Conservation (phyloP, 2,888 invertebrate genomes). For the Drosophila paranaensis region DNA sequence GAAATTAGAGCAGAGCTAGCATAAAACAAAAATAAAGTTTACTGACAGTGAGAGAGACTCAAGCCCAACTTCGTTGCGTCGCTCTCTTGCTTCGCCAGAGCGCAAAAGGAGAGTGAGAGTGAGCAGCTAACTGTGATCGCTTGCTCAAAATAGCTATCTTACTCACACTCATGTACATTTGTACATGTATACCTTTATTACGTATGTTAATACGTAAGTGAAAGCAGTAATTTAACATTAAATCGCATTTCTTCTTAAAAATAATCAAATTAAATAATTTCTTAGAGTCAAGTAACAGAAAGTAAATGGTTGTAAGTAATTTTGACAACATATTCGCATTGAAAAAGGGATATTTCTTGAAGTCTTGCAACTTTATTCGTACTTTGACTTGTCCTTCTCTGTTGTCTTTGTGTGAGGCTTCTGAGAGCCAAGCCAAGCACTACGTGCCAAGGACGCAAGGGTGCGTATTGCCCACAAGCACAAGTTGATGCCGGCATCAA, state of each 20-base stretch:
- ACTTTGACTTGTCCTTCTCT: conserved; percentile 44
- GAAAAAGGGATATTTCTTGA: conserved; percentile 17
- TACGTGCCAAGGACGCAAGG: conserved; percentile 53
- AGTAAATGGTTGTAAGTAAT: not conserved
- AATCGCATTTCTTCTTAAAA: no score
- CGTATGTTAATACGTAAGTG: not conserved
- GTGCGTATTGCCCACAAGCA: conserved; percentile 40
- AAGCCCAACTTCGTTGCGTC: not conserved
- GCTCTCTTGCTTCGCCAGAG: no score
- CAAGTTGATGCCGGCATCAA: conserved; percentile 57
- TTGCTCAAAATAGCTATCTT: not conserved
- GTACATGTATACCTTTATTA: not conserved
- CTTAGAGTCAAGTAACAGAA: not conserved
- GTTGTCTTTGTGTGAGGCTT: conserved; percentile 46
- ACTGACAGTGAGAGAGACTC: not conserved
- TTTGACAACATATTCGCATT: not conserved
- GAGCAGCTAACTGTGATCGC: not conserved
- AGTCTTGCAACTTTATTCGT: conserved; percentile 38
- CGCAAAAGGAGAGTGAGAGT: not conserved
- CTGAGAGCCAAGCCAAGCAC: conserved; percentile 33
- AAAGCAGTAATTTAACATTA: not conserved
- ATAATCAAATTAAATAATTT: not conserved
- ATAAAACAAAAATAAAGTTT: no score
- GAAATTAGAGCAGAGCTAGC: not conserved
- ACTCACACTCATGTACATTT: not conserved